phyloP scores from a whole-genome alignment of 1,140 invertebrate genomes.

The Ladona fulva region DNA sequence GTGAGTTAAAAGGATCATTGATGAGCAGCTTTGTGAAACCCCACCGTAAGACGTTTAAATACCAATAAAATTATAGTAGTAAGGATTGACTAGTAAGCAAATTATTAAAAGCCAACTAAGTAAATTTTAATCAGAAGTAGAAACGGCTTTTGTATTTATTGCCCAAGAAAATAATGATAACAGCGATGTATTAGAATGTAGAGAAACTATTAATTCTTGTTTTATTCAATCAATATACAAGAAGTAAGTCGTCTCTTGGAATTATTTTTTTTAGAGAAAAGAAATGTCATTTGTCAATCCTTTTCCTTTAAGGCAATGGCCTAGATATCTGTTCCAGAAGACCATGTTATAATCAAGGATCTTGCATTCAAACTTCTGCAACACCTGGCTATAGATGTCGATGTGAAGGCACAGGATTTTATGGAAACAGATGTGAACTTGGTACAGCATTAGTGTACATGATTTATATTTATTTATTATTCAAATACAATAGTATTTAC shows the following conservation, averaged over 20 bases:
- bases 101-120: not conserved
- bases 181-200: no score
- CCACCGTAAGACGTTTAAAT: no score
- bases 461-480: no score
- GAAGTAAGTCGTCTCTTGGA: no score
- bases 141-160: not conserved
- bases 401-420: constrained; percentile 63
- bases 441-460: constrained; percentile 33
- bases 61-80: not conserved
- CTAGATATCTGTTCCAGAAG: not conserved
- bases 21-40: no score
- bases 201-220: no score
- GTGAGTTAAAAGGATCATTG: no score
- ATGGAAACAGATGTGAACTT: constrained; percentile 55
- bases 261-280: not conserved
- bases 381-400: constrained; percentile 57
- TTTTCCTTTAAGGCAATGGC: no score
- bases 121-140: not conserved
- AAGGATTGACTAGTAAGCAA: not conserved
- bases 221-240: no score
- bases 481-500: no score
- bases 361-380: constrained; percentile 56
- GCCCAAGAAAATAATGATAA: not conserved
- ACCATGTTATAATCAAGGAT: constrained; percentile 33
- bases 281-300: no score